Conservation (phyloP, 1,140 invertebrate species). For the Eulimnadia texana region DNA sequence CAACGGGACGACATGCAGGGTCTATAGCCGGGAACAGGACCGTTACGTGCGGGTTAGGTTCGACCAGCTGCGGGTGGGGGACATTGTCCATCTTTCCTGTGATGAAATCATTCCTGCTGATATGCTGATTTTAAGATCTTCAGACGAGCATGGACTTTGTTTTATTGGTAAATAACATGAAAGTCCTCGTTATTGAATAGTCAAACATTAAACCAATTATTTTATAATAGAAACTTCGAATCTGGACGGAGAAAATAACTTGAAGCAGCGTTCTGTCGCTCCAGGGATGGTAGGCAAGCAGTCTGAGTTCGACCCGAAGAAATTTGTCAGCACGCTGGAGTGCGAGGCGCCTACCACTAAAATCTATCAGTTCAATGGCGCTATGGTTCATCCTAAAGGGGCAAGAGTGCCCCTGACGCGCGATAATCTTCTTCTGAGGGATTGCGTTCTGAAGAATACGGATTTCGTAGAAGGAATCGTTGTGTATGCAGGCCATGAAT, state of each 20-base stretch:
- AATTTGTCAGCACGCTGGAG: conserved; percentile 70
- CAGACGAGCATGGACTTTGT: conserved; percentile 84
- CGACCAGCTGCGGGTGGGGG: conserved; percentile 82
- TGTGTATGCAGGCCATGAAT: conserved; percentile 93
- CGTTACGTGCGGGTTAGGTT: conserved; percentile 74
- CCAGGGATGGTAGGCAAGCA: conserved; percentile 48
- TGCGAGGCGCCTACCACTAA: conserved; percentile 88
- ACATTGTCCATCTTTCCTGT: conserved; percentile 88
- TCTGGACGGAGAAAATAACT: conserved; percentile 97
- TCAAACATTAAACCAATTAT: background rate
- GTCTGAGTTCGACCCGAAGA: conserved; percentile 56
- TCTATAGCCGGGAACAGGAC: conserved; percentile 71
- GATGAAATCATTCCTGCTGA: conserved; percentile 95
- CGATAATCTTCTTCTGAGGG: conserved; percentile 83
- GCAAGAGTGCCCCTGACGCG: conserved; percentile 68
- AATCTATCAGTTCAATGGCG: conserved; percentile 87
- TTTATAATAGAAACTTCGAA: conserved; percentile 67
- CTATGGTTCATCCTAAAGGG: conserved; percentile 65
- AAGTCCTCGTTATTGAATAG: too few species aligned
- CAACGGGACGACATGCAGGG: conserved; percentile 80
- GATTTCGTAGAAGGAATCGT: conserved; percentile 91
- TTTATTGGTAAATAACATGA: conserved; percentile 56
- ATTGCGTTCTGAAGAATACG: conserved; percentile 86
- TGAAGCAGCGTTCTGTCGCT: conserved; percentile 84
- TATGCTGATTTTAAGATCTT: conserved; percentile 72